Base-by-base conservation (phyloP, 2,888 invertebrate genomes). In the Eulithis prunata region DNA sequence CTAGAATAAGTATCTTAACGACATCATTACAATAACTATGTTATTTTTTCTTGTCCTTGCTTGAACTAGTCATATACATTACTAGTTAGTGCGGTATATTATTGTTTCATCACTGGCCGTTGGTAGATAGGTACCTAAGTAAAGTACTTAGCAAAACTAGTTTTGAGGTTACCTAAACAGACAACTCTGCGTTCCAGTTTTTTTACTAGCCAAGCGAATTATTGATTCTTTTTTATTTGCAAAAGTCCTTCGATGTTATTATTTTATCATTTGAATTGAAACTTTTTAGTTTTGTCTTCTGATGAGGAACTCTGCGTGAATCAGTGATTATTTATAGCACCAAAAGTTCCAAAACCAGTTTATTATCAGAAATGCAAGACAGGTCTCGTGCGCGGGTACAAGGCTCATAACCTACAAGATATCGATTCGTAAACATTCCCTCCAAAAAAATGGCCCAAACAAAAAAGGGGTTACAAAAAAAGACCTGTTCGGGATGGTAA, bases 381-480 rank as follows among this genome's bases (percentile, higher is more conserved):
- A 53, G 64, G 69, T 63, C 71, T 70, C 73, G 75, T 73, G 60
- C 70, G 70, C 72, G 63, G 73, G 74, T 81, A 86, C 84, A 75
- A 84, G 82, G 82, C 71, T 81, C 82, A 88, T 90, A 90, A 89
- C 89, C 88, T 87, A 87, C 78, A 85, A 87, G 79, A 62, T 71
- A 85, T 88, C 79, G 86, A 88, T 86, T 86, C 77, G 79, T 83
- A 87, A 86, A 86, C 83, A 88, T 89, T 90, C 89, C 89, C 89
- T 89, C 88, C 89, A 90, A 90, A 90, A 88, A 83, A 86, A 83
- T 76, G 81, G 80, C 81, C 74, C 81, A 78, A 76, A 87, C 80
- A 88, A 88, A 89, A 90, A 92, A 90, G 87, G 89, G 90, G 90
- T 90, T 86, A 85, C 84, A 81, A 78, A 78, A 60, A 75, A 76